Percentiles rank a stretch among this genome's conserved stretches.
These are phyloP conservation scores for Anguilla obscura DNA, from an alignment of 2,797 vertebrate genomes.

Conservation along the genomic window DNA sequence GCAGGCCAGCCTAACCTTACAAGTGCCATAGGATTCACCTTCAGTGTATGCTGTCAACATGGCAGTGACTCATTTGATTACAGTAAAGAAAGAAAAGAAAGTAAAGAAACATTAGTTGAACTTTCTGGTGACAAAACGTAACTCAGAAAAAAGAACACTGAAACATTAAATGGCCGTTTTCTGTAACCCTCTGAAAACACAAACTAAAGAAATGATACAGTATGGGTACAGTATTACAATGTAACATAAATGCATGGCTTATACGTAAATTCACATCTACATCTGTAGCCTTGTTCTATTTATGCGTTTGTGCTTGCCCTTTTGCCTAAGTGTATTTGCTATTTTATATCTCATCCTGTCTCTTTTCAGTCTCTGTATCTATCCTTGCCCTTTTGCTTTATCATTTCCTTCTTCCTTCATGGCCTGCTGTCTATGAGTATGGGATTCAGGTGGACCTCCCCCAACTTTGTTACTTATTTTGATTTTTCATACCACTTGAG, in stretches of 20 bases:
- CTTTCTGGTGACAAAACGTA: background rate
- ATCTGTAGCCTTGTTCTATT: background rate
- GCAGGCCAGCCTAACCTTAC: background rate
- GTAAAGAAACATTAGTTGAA: background rate
- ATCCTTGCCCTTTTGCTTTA: background rate
- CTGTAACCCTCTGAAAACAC: background rate
- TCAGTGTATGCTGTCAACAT: background rate
- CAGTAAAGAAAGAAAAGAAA: background rate
- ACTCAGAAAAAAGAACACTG: too few species aligned
- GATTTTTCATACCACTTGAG: background rate
- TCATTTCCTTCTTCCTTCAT: background rate
- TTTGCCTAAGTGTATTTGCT: background rate
- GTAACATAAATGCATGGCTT: background rate
- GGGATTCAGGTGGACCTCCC: background rate
- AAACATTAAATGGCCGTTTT: background rate
- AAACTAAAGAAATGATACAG: background rate
- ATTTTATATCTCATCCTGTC: background rate
- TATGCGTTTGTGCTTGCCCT: background rate
- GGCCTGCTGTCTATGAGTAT: background rate
- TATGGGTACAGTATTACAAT: background rate
- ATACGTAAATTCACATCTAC: background rate
- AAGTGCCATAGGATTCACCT: background rate
- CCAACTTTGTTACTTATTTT: background rate
- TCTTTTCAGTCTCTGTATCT: background rate
- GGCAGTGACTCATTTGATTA: background rate